phyloP scores from a whole-genome alignment of 30 jellyfish, hydroid and myxozoan genomes.

The Aurelia sp. region DNA sequence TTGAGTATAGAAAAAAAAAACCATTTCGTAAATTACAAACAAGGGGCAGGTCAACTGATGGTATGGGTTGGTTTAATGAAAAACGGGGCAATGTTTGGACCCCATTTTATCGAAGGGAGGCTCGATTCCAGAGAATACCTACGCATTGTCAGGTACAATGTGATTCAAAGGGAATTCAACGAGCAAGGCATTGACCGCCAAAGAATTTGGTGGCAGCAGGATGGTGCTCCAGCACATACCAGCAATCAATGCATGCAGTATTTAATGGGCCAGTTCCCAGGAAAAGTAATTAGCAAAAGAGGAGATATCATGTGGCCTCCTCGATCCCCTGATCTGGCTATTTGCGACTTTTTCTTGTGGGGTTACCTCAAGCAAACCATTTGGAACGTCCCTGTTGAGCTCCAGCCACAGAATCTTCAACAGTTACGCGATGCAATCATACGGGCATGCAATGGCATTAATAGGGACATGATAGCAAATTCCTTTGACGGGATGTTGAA shows the following conservation, averaged over 20 bases:
- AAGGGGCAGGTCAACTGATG: conserved; percentile 3
- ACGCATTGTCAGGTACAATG: conserved; percentile 4
- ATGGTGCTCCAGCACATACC: conserved; percentile 22
- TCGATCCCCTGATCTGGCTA: conserved; percentile 18
- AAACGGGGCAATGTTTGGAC: conserved; percentile 5
- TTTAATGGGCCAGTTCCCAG: conserved; percentile 4
- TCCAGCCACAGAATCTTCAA: conserved; percentile 10
- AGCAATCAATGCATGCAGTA: not conserved
- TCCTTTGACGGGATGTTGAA: not conserved
- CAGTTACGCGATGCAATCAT: not conserved
- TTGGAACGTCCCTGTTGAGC: not conserved
- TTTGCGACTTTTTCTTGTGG: conserved; percentile 19
- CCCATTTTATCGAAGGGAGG: not conserved
- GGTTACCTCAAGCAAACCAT: conserved; percentile 5
- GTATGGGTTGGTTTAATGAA: conserved; percentile 18
- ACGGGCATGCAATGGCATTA: not conserved
- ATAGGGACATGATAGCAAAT: not conserved
- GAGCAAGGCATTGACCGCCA: not conserved
- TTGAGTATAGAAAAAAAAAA: too few relatives aligned
- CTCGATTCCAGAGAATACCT: not conserved
- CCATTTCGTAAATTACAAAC: not conserved
- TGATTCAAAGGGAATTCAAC: not conserved
- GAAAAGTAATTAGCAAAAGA: conserved; percentile 3
- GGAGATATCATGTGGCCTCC: conserved; percentile 1
- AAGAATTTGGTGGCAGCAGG: conserved; percentile 17